Base-by-base conservation (phyloP, 92 coral and sea anemone species). In the Phenganax marumi region DNA sequence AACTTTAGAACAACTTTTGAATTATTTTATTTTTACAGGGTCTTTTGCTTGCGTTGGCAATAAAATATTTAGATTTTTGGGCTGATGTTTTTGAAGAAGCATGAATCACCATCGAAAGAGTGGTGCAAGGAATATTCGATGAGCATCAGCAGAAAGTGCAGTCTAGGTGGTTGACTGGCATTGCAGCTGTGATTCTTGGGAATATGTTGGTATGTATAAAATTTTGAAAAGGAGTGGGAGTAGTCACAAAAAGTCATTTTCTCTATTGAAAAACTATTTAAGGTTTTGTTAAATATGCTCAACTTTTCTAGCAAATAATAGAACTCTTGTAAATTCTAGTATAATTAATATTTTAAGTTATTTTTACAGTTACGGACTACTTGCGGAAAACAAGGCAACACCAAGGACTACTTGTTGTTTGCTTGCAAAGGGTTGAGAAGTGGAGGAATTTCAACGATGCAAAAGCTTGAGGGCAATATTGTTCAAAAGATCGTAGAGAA, bases 151-250 rank as follows among this genome's bases (percentile, higher is more conserved):
- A 3, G 1, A 16, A 16, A 14, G 8, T 19, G 26, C 66, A 60
- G 14, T 33, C 49, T 57, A 43, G 22, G 72, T 24, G 70, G 84
- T 46, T 22, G 10, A 79, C 61, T 33, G 84, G 74, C 2, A 43
- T 79, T 56, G 22, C 84, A 10, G 22, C 74, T 2, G 66, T 64
- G 52, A 49, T 79, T 4, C 12, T 79, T 52, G 84, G 57, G 13
- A 62, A 79, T 46, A 79, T 46, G 16, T 33, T 79, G 84, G 84
- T 73, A 73, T 8, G 57, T 49, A 0, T 47, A 6, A 19, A 77
- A 0, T 25, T 8, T 17, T 8, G 19, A 26, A 77, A 77, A 17
- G 39, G 46, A 48, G 9, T 22, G 22, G 46, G n/a, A 50, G 16
- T 49, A 52, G 10, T 7, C 19, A 25, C 56, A 43, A n/a, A 50